Conservation (phyloP, 2,797 vertebrate genomes). For the Sparidentex hasta region DNA sequence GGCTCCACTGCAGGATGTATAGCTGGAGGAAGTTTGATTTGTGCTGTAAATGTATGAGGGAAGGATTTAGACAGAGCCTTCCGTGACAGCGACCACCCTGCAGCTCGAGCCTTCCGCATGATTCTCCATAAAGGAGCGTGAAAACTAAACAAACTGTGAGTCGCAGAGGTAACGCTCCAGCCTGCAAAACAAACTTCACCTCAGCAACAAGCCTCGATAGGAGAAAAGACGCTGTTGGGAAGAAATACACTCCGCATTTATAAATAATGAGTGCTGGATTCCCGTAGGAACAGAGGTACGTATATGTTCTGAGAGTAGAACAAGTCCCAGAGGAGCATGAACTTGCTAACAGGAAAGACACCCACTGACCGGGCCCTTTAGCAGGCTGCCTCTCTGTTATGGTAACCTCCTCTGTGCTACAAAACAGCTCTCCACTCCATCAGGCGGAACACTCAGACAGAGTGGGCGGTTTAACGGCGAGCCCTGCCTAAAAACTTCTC, state of each 20-base stretch:
- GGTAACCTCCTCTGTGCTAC: slow-evolving; percentile 76
- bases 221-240: not conserved
- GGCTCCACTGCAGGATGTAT: slow-evolving; percentile 36
- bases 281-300: slow-evolving; percentile 16
- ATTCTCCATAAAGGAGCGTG: slow-evolving; percentile 30
- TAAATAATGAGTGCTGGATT: slow-evolving; percentile 24
- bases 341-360: slow-evolving; percentile 71
- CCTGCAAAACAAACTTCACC: slow-evolving; percentile 58
- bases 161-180: slow-evolving; percentile 34
- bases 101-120: slow-evolving; percentile 22
- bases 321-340: slow-evolving; percentile 53
- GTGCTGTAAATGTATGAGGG: slow-evolving; percentile 7
- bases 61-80: slow-evolving; percentile 13
- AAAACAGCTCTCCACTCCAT: slow-evolving; percentile 73
- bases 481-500: slow-evolving; percentile 47
- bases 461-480: slow-evolving; percentile 56
- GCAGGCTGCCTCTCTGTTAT: slow-evolving; percentile 74
- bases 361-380: slow-evolving; percentile 46
- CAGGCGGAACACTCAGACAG: slow-evolving; percentile 61
- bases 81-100: slow-evolving; percentile 45
- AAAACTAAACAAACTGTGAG: slow-evolving; percentile 65
- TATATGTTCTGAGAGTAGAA: slow-evolving; percentile 37
- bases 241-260: slow-evolving; percentile 17
- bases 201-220: slow-evolving; percentile 52
- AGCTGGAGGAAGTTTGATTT: slow-evolving; percentile 30